These are phyloP conservation scores for Chiloscyllium plagiosum DNA, from an alignment of 2,113 vertebrate species.

Conservation along the genomic window DNA sequence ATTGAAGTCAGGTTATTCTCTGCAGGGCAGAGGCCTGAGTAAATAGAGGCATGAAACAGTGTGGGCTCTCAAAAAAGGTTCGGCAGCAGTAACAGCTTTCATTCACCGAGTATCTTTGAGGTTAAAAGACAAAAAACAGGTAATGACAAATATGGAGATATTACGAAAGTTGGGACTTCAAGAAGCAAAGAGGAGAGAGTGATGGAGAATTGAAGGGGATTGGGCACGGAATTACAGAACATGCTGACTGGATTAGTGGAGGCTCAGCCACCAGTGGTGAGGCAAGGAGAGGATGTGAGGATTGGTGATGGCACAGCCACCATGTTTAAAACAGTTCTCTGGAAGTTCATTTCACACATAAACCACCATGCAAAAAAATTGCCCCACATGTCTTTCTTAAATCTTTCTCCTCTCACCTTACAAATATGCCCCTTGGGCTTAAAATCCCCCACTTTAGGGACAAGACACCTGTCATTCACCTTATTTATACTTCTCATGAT, in stretches of 20 bases:
- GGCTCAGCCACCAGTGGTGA: not conserved
- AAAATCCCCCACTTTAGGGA: too few relatives aligned
- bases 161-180: not conserved
- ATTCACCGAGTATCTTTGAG: not conserved
- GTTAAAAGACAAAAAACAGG: not conserved
- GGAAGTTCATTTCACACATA: not conserved
- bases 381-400: too few relatives aligned
- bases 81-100: not conserved
- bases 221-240: not conserved
- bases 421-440: too few relatives aligned
- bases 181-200: not conserved
- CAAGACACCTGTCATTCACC: too few relatives aligned
- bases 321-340: not conserved
- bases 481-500: too few relatives aligned
- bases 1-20: not conserved
- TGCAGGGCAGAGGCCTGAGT: not conserved
- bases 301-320: too few relatives aligned
- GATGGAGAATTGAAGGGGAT: not conserved
- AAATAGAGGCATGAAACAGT: not conserved
- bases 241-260: not conserved
- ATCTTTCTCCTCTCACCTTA: too few relatives aligned
- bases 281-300: not conserved
- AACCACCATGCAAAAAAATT: too few relatives aligned
- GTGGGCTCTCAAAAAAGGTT: not conserved
- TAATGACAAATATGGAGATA: not conserved